A percentile compares a stretch with the other conserved stretches of the same genome.
Evolutionary conservation across 2,797 vertebrate genomes (phyloP).

Genomic region (Luscinia luscinia): DNA sequence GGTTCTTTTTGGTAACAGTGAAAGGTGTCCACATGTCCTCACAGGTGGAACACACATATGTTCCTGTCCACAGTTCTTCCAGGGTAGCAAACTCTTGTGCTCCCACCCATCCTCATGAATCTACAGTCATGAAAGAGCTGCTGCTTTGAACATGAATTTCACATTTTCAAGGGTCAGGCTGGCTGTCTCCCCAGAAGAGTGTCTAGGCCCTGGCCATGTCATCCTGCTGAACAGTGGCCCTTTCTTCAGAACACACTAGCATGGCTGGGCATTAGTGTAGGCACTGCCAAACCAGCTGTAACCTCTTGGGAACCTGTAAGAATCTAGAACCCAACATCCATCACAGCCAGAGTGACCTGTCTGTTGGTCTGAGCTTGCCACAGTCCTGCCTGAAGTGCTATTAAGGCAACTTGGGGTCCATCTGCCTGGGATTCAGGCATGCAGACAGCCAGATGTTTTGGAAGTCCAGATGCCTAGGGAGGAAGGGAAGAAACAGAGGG

Average conservation of each 20-base stretch:
- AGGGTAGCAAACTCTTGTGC: background rate
- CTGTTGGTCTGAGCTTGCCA: background rate
- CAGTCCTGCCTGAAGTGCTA: background rate
- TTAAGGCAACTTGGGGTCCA: background rate
- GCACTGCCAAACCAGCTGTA: background rate
- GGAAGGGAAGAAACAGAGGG: background rate
- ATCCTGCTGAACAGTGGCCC: background rate
- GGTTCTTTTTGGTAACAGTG: background rate
- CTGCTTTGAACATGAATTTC: background rate
- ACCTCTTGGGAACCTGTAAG: background rate
- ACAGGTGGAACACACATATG: background rate
- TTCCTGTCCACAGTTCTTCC: background rate
- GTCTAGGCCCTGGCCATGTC: too few species aligned
- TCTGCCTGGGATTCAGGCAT: background rate
- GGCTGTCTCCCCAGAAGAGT: background rate
- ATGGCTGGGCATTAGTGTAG: background rate
- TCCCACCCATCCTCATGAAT: background rate
- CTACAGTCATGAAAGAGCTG: background rate
- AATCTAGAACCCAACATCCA: background rate
- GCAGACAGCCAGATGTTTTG: background rate
- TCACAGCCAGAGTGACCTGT: background rate
- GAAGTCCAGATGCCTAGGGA: background rate
- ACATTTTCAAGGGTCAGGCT: background rate
- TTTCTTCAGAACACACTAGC: rapidly evolving
- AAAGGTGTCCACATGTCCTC: background rate